Evolutionary conservation across 1,140 invertebrate genomes (phyloP).

Genomic region (Neomicropteryx cornuta): DNA sequence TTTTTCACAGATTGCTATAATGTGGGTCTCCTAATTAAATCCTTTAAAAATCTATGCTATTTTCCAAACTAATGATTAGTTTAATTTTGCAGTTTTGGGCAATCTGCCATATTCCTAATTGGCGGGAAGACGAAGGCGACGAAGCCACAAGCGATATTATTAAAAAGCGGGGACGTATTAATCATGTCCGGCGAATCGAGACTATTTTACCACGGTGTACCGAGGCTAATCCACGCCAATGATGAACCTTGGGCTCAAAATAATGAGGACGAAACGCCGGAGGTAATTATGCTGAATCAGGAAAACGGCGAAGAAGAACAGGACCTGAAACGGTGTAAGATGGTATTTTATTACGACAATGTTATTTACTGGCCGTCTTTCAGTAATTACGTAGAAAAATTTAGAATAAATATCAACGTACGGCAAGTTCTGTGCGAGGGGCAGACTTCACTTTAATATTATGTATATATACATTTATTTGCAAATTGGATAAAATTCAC

Average conservation of each 20-base stretch:
- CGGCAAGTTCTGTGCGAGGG: conserved; percentile 50
- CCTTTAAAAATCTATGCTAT: no score
- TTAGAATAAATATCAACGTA: conserved; percentile 68
- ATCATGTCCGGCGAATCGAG: conserved; percentile 70
- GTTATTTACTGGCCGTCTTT: conserved; percentile 47
- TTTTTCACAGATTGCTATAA: no score
- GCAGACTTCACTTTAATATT: conserved; percentile 8
- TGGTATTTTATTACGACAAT: no score
- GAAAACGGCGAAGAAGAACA: conserved; percentile 21
- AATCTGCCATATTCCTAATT: conserved; percentile 75
- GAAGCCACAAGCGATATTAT: conserved; percentile 52
- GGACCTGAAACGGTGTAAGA: no score
- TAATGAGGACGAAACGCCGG: conserved; percentile 11
- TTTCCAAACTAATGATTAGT: no score
- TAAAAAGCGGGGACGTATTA: conserved; percentile 71
- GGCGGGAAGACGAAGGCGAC: conserved; percentile 57
- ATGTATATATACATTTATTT: no score
- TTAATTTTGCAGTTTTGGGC: conserved; percentile 63
- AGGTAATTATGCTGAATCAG: conserved; percentile 14
- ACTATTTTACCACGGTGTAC: conserved; percentile 74
- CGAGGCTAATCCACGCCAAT: conserved; percentile 51
- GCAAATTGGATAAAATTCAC: no score
- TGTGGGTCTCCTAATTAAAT: no score
- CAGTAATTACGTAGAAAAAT: conserved; percentile 42
- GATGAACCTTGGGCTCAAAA: conserved; percentile 36